Conservation (phyloP, 2,797 vertebrate genomes). For the Hypotaenidia philippensis region DNA sequence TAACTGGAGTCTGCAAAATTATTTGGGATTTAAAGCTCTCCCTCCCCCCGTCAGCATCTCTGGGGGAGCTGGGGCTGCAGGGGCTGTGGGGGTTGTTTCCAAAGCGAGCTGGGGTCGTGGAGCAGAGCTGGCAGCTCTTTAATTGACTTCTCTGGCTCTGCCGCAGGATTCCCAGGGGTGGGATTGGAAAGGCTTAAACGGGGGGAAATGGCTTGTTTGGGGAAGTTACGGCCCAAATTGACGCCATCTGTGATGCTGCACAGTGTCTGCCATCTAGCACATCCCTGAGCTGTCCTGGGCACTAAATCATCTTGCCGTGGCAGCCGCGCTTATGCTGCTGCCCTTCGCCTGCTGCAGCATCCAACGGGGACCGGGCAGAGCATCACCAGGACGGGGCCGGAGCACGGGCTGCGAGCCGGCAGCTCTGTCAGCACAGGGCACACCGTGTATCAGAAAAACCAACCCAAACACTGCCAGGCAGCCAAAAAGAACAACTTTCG, state of each 20-base stretch:
- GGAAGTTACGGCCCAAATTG: neutral
- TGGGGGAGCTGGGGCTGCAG: neutral
- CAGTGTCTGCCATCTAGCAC: neutral
- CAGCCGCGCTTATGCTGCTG: fast-evolving
- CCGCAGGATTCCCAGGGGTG: neutral
- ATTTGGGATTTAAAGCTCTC: fast-evolving
- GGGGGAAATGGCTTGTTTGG: neutral
- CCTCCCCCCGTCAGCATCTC: no score
- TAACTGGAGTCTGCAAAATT: no score
- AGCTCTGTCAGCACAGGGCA: fast-evolving
- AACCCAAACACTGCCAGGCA: neutral
- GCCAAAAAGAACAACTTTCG: neutral
- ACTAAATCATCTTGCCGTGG: fast-evolving
- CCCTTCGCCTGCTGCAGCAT: neutral
- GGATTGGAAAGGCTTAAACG: neutral
- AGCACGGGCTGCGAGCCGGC: neutral
- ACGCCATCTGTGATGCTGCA: neutral
- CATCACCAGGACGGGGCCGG: neutral
- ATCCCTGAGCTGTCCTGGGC: neutral
- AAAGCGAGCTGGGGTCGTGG: fast-evolving
- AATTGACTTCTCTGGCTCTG: neutral
- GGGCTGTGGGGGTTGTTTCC: neutral
- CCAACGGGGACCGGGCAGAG: fast-evolving
- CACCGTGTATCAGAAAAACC: fast-evolving
- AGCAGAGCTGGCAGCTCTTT: neutral